Base-by-base conservation (phyloP, 92 coral and sea anemone species). In the Meandrina meandrites region DNA sequence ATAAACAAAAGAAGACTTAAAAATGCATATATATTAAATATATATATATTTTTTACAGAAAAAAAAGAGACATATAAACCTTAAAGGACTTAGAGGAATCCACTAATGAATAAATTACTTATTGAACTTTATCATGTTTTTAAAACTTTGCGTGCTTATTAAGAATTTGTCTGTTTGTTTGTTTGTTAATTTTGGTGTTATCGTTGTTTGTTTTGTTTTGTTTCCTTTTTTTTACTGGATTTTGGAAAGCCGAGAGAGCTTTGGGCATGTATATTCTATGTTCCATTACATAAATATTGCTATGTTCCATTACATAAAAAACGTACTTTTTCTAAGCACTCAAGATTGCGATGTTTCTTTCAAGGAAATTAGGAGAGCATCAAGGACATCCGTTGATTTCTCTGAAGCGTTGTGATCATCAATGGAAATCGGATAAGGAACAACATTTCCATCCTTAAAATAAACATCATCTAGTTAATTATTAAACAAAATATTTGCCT, bases 331-430 rank as follows among this genome's bases (percentile, higher is more conserved):
- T 50, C 10, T 22, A 78, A 12, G 10, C 34, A 51, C 58, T 78
- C 68, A 18, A 78, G 81, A 45, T 32, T 78, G 42, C 81, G 81
- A 64, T n/a, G 48, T 54, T 32, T 78, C 81, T 32, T 78, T 78
- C 81, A 78, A 78, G 16, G 81, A 78, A 30, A 78, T 32, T 40
- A 53, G 1, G 24, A 78, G 15, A 28, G 66, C 81, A 57, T 78
- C 81, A 21, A 28, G 9, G 45, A 50, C 81, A 18, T 78, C 81
- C 12, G 58, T 77, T 51, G 81, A 51, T 13, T n/a, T 19, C 62
- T 17, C 13, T 5, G 60, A 24, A 37, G 24, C 11, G 35, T 40
- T 15, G 81, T 16, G 5, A 13, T 15, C 81, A 12, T 77, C 22
- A 77, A 77, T 28, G 21, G 34, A 18, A 31, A 31, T 69, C 75